These are phyloP conservation scores for Enteromius radiatus DNA, from an alignment of 2,797 vertebrate species.

Conservation along the genomic window DNA sequence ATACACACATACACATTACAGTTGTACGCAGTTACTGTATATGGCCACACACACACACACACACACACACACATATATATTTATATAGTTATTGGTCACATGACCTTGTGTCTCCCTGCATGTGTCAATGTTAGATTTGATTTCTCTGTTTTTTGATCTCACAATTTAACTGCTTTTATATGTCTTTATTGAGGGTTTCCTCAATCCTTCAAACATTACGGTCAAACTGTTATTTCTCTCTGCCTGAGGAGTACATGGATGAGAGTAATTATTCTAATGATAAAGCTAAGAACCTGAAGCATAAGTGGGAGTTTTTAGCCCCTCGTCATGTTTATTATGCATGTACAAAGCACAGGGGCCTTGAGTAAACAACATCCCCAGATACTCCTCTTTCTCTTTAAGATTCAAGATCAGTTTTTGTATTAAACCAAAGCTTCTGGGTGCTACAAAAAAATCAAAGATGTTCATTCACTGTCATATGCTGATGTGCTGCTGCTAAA, in stretches of 20 bases:
- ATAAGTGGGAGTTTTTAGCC: conserved; percentile 55
- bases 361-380: conserved; percentile 34
- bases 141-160: neutral
- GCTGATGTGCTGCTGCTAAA: conserved; percentile 6
- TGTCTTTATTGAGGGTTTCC: conserved; percentile 9
- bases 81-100: no score
- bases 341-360: conserved; percentile 47
- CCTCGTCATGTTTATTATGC: conserved; percentile 58
- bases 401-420: neutral
- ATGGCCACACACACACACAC: no score
- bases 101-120: neutral
- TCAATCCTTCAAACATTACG: conserved; percentile 44
- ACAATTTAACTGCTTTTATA: neutral
- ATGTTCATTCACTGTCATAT: conserved; percentile 2
- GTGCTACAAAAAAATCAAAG: neutral
- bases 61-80: no score
- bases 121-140: neutral
- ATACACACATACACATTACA: no score
- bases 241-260: conserved; percentile 45
- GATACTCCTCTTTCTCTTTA: conserved; percentile 9
- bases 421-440: conserved; percentile 8
- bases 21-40: no score
- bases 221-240: conserved; percentile 69
- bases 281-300: conserved; percentile 30
- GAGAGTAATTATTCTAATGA: conserved; percentile 49